A percentile compares a stretch with the other conserved stretches of the same genome.
Evolutionary conservation across 2,888 invertebrate genomes (phyloP).

Genomic region (Drepanosiphum platanoidis): DNA sequence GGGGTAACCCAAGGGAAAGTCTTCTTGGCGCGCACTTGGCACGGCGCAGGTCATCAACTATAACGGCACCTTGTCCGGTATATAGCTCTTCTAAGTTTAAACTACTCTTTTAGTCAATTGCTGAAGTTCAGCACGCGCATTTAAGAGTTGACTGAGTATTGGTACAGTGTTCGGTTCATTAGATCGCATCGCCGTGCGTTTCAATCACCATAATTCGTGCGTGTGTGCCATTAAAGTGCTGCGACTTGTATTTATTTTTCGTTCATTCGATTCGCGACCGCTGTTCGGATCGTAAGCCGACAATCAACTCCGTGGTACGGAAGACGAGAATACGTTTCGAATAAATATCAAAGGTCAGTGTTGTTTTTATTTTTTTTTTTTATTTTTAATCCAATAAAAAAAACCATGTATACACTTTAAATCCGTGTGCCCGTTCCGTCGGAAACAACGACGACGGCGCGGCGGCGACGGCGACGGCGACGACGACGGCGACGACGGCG

Average conservation of each 20-base stretch:
- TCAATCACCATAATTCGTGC: not conserved
- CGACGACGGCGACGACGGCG: not conserved
- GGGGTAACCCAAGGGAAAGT: conserved; percentile 57
- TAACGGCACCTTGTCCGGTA: conserved; percentile 62
- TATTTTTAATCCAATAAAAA: not conserved
- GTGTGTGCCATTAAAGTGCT: conserved; percentile 9
- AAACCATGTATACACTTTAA: too few species aligned
- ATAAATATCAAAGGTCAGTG: conserved; percentile 46
- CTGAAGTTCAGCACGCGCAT: conserved; percentile 49
- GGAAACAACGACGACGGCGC: too few species aligned
- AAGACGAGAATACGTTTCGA: conserved; percentile 19
- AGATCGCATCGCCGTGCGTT: conserved; percentile 8
- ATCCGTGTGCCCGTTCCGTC: too few species aligned
- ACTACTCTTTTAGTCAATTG: conserved; percentile 61
- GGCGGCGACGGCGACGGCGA: too few species aligned
- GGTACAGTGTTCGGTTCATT: conserved; percentile 19
- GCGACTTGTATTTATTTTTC: not conserved
- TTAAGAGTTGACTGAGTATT: conserved; percentile 40
- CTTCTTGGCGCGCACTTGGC: conserved; percentile 60
- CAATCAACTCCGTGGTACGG: conserved; percentile 30
- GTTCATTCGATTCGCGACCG: conserved; percentile 1
- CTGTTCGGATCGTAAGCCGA: conserved; percentile 35
- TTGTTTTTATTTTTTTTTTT: not conserved
- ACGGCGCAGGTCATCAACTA: conserved; percentile 61
- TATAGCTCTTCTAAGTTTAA: conserved; percentile 58